Percentiles rank a stretch among this genome's conserved stretches.
Conservation (phyloP, 2,888 invertebrate genomes). For the Drosophila cognata region DNA sequence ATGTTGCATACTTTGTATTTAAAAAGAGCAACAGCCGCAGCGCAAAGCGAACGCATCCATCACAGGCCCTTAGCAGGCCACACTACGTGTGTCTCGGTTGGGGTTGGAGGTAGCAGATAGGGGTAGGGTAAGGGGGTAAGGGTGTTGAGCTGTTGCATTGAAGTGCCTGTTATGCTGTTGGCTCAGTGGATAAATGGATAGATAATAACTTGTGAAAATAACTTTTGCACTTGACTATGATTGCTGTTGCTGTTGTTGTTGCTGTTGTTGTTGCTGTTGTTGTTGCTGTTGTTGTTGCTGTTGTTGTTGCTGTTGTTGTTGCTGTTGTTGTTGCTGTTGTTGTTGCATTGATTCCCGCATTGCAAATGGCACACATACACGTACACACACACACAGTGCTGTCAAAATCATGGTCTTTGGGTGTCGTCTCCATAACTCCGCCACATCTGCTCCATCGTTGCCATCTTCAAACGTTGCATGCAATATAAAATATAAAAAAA, state of each 20-base stretch:
- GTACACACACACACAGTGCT: constrained; percentile 25
- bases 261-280: constrained; percentile 25
- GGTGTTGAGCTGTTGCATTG: constrained; percentile 51
- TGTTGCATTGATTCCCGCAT: constrained; percentile 40
- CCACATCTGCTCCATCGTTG: constrained; percentile 16
- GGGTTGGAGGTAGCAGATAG: not conserved
- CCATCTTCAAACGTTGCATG: constrained; percentile 27
- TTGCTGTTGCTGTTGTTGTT: constrained; percentile 20
- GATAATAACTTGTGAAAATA: constrained; percentile 79
- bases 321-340: constrained; percentile 14
- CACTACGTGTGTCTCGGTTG: constrained; percentile 13
- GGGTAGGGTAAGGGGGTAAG: constrained; percentile 8
- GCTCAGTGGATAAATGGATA: constrained; percentile 76
- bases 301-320: constrained; percentile 14
- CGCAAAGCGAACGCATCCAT: constrained; percentile 55
- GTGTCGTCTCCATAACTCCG: constrained; percentile 36
- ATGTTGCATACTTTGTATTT: constrained; percentile 7
- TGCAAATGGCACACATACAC: constrained; percentile 22
- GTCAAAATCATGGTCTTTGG: constrained; percentile 70
- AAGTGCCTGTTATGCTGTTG: constrained; percentile 57
- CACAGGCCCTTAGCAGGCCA: constrained; percentile 54
- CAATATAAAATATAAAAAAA: constrained; percentile 19
- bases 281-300: constrained; percentile 22
- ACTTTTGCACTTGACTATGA: constrained; percentile 74
- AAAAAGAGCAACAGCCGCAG: constrained; percentile 60